These are phyloP conservation scores for Ophioninae sp. DNA, from an alignment of 2,888 invertebrate species.

Conservation along the genomic window DNA sequence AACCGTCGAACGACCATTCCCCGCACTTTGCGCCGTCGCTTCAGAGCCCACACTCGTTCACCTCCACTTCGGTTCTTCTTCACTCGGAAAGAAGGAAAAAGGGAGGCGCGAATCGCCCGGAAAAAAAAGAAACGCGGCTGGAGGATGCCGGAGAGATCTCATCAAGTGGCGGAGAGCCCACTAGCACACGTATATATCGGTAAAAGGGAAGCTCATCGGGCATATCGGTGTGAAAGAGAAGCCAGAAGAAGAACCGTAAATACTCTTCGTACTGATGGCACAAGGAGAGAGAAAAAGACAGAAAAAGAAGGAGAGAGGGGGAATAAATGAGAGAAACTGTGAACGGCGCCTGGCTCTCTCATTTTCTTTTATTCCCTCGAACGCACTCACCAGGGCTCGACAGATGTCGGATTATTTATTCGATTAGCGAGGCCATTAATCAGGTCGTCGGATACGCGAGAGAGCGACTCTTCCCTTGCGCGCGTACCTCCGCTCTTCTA, in stretches of 20 bases:
- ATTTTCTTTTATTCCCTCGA: conserved; percentile 65
- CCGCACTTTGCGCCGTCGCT: conserved; percentile 26
- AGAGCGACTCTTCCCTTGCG: conserved; percentile 38
- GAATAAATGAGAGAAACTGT: conserved; percentile 11
- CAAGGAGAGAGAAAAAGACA: conserved; percentile 13
- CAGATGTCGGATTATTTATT: conserved; percentile 78
- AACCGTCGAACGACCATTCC: conserved; percentile 22
- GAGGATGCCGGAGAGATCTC: conserved; percentile 37
- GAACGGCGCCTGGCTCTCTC: conserved; percentile 24
- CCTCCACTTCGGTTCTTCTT: conserved; percentile 51
- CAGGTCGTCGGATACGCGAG: conserved; percentile 64
- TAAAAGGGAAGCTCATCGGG: conserved; percentile 36
- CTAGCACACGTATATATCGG: conserved; percentile 15
- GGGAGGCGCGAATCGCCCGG: conserved; percentile 49
- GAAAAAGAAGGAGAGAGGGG: conserved; percentile 6
- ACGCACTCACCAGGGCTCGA: conserved; percentile 72
- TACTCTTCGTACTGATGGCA: conserved; percentile 36
- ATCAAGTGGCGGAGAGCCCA: conserved; percentile 32
- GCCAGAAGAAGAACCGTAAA: conserved; percentile 53
- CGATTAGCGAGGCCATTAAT: conserved; percentile 75
- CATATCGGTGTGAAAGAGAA: conserved; percentile 55
- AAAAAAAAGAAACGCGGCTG: conserved; percentile 19
- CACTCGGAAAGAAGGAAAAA: conserved; percentile 51
- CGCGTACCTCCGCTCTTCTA: conserved; percentile 41
- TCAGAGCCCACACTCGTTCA: conserved; percentile 53